Base-by-base conservation (phyloP, 1,140 invertebrate genomes). In the Homalodisca vitripennis region DNA sequence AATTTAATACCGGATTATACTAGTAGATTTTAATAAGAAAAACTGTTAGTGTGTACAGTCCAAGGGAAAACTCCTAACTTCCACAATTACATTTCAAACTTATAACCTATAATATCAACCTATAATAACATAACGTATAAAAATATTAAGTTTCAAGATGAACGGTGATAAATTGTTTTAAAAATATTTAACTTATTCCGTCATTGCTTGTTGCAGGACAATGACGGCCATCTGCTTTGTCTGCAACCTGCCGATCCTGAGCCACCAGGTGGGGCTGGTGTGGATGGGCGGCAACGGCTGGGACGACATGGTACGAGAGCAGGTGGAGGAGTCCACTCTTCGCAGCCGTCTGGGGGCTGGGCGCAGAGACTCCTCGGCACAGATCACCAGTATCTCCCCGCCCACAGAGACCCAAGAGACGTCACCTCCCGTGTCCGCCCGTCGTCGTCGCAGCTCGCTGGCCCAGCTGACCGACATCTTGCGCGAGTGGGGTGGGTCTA, bases 191-290 rank as follows among this genome's bases (percentile, higher is more conserved):
- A n/a, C n/a, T n/a, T n/a, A n/a, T n/a, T n/a, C n/a, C n/a, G n/a
- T n/a, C n/a, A n/a, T 41, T 41, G 34, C 17, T 41, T 32, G 29
- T 64, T 82, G 67, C 86, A 94, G 92, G 87, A 93, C 90, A 76
- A 93, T 94, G 92, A 93, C 92, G 76, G 89, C 92, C 78, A 91
- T 96, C 81, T 97, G 94, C 82, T 97, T 96, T 83, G 92, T 96
- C 72, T 97, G 94, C 88, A 95, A 96, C 82, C 85, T 96, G 75
- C 94, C 94, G 71, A 96, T 96, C 78, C 85, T 95, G 75, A 94
- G 91, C 70, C 93, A 96, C 82, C 94, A 96, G 85, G 93, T 95
- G 77, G 93, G 92, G 12, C 80, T 96, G 78, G 89, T 94, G 77
- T 96, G 93, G 92, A 91, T 93, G 77, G 93, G 93, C 47, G 92